Conservation (phyloP, 2,113 vertebrate genomes). For the Macheiramphus alcinus region DNA sequence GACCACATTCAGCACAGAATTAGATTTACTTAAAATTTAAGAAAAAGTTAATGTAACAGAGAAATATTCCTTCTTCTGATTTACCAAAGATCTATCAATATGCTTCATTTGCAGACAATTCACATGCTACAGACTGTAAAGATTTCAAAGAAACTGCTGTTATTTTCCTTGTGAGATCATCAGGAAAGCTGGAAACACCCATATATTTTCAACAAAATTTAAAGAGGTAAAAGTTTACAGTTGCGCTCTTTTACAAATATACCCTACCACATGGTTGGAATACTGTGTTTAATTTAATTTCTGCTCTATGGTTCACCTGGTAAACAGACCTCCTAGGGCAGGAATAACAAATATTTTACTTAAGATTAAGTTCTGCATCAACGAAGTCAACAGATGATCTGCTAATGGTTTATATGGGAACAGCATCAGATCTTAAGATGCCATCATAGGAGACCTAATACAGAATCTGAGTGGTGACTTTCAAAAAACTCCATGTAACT, state of each 20-base stretch:
- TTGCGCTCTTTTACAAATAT: background rate
- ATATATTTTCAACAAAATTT: background rate
- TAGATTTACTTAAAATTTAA: background rate
- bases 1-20: background rate
- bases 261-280: background rate
- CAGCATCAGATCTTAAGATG: background rate
- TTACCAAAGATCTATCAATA: background rate
- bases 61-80: background rate
- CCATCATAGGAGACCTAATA: background rate
- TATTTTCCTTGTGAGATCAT: background rate
- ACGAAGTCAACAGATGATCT: constrained; percentile 10
- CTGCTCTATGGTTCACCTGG: background rate
- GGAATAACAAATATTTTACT: constrained; percentile 13
- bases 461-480: background rate
- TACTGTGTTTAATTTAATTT: background rate
- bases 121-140: background rate
- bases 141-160: background rate
- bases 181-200: background rate
- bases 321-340: background rate
- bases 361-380: constrained; percentile 9
- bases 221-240: background rate
- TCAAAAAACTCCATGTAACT: background rate
- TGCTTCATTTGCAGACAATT: background rate
- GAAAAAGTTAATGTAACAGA: background rate
- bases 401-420: background rate